Conservation (phyloP, 2,888 invertebrate genomes). For the Aquatica leii region DNA sequence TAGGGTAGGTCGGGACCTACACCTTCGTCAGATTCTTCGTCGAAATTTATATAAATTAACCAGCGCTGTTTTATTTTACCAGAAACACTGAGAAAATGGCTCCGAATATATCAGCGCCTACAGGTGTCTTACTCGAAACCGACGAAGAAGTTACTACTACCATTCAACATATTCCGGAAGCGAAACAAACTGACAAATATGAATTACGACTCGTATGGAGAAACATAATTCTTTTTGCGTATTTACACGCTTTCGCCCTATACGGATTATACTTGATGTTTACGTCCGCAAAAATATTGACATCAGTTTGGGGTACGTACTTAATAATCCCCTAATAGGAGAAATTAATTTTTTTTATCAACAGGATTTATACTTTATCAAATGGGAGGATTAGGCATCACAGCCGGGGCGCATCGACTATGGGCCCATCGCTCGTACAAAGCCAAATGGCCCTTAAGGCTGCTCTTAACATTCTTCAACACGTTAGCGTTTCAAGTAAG, state of each 20-base stretch:
- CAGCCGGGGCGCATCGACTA: conserved; percentile 94
- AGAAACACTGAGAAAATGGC: conserved; percentile 53
- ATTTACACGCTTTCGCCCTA: conserved; percentile 77
- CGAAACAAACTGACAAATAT: conserved; percentile 61
- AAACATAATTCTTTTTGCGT: conserved; percentile 80
- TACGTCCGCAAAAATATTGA: conserved; percentile 77
- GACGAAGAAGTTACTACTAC: conserved; percentile 64
- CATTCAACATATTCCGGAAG: conserved; percentile 40
- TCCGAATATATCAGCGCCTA: conserved; percentile 56
- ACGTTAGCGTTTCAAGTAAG: conserved; percentile 84
- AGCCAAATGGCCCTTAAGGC: conserved; percentile 87
- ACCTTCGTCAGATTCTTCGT: not conserved
- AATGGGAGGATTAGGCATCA: conserved; percentile 88
- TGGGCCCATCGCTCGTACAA: conserved; percentile 98
- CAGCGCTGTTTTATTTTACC: too few relatives aligned
- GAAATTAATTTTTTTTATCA: conserved; percentile 14
- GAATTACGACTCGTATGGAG: conserved; percentile 78
- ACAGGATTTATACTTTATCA: conserved; percentile 76
- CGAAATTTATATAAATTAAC: not conserved
- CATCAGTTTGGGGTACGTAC: conserved; percentile 75
- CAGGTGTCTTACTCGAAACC: conserved; percentile 71
- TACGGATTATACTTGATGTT: conserved; percentile 79
- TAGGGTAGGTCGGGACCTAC: conserved; percentile 34
- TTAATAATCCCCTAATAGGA: too few relatives aligned
- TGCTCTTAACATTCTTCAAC: conserved; percentile 83